A percentile compares a stretch with the other conserved stretches of the same genome.
These are phyloP conservation scores for Cryptoprocta ferox DNA, from an alignment of 2,797 vertebrate genomes.

Conservation along the genomic window DNA sequence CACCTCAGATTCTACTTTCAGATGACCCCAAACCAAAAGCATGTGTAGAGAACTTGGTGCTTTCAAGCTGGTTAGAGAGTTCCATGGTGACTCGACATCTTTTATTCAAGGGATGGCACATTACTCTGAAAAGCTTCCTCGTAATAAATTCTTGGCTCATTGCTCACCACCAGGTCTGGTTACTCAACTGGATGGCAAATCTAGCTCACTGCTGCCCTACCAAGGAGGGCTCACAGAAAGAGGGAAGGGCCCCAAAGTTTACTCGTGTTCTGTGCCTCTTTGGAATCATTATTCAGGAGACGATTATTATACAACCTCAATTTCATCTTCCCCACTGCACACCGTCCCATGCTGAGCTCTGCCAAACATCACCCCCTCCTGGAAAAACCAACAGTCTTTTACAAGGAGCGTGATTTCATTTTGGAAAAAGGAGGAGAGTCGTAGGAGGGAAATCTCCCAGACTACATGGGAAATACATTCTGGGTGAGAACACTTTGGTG, in stretches of 20 bases:
- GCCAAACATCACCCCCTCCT: background rate
- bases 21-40: slow-evolving; percentile 21
- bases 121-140: slow-evolving; percentile 18
- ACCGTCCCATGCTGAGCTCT: background rate
- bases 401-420: background rate
- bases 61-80: background rate
- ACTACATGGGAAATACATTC: background rate
- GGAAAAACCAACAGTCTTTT: slow-evolving; percentile 39
- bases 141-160: background rate
- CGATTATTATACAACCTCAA: background rate
- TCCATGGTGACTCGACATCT: slow-evolving; percentile 11
- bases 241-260: background rate
- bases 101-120: background rate
- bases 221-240: background rate
- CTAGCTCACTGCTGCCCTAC: background rate
- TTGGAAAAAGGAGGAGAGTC: background rate
- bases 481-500: background rate
- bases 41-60: slow-evolving; percentile 1
- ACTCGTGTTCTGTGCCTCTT: background rate
- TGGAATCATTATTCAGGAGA: background rate
- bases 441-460: background rate
- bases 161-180: background rate
- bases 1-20: background rate
- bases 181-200: background rate
- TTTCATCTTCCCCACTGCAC: background rate